These are phyloP conservation scores for Auanema sp. DNA, from an alignment of 2,888 invertebrate species.

Conservation along the genomic window DNA sequence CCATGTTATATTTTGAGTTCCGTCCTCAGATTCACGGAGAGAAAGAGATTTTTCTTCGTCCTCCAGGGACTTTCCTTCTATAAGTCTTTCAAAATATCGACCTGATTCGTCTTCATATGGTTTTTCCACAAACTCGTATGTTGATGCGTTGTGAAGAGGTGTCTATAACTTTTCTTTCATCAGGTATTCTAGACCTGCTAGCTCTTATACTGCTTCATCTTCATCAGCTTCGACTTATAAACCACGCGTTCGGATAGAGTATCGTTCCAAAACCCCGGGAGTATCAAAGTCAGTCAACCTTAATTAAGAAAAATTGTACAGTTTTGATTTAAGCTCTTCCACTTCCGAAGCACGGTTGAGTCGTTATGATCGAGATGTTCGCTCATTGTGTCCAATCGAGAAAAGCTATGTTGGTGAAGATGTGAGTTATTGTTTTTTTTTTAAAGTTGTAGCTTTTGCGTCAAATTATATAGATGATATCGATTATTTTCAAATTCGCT, in stretches of 20 bases:
- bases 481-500: too few species aligned
- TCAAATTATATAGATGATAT: too few species aligned
- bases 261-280: conserved; percentile 15
- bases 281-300: neutral
- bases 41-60: neutral
- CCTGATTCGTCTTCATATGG: conserved; percentile 7
- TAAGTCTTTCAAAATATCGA: conserved; percentile 13
- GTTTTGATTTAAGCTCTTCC: neutral
- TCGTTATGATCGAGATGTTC: too few species aligned
- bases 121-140: neutral
- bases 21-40: neutral
- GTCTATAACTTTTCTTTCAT: too few species aligned
- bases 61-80: conserved; percentile 9
- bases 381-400: too few species aligned
- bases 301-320: neutral
- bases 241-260: conserved; percentile 6
- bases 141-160: neutral
- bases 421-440: too few species aligned
- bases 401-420: too few species aligned
- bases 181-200: conserved; percentile 13
- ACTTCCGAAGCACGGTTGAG: too few species aligned
- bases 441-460: too few species aligned
- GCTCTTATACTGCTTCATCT: neutral
- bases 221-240: conserved; percentile 5
- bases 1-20: neutral